Conservation (phyloP, 2,113 vertebrate genomes). For the Calidris pugnax region DNA sequence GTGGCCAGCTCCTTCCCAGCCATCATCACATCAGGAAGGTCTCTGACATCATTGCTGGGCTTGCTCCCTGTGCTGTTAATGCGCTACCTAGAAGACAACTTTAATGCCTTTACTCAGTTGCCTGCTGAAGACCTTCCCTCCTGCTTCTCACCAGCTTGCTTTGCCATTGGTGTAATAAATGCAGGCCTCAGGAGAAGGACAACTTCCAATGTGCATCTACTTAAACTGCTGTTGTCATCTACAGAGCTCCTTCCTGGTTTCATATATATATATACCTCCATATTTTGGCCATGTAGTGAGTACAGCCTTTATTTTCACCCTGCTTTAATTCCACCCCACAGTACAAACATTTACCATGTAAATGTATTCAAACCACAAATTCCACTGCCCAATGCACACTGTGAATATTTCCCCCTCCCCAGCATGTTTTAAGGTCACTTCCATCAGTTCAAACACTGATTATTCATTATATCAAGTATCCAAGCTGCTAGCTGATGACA, state of each 20-base stretch:
- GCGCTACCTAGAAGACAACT: background rate
- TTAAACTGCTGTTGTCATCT: background rate
- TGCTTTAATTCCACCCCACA: background rate
- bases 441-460: conserved; percentile 30
- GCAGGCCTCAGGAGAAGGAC: background rate
- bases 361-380: background rate
- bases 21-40: rapidly evolving
- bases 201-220: background rate
- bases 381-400: background rate
- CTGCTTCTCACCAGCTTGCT: background rate
- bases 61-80: background rate
- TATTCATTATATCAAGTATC: conserved; percentile 53
- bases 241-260: background rate
- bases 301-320: background rate
- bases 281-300: background rate
- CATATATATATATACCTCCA: too few species aligned
- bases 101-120: background rate
- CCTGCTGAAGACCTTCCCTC: background rate
- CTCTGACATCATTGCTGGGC: background rate
- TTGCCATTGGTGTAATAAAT: background rate
- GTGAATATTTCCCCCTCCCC: background rate
- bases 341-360: background rate
- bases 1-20: background rate
- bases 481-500: conserved; percentile 36
- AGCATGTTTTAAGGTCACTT: conserved; percentile 36